Percentiles rank a stretch among this genome's conserved stretches.
These are phyloP conservation scores for Panorpa germanica DNA, from an alignment of 2,888 invertebrate species.

Conservation along the genomic window DNA sequence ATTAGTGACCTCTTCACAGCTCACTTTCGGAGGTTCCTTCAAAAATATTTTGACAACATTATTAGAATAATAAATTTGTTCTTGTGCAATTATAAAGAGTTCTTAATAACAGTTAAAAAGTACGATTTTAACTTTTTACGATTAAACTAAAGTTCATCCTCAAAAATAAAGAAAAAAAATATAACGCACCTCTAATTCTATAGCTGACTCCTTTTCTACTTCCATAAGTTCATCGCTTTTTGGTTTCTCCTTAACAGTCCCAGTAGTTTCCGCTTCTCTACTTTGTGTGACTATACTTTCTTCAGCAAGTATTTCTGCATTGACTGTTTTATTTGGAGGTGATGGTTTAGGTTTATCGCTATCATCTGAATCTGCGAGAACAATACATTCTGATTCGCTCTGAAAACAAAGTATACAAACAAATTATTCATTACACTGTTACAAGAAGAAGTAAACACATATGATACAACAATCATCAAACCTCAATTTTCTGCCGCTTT, in stretches of 20 bases:
- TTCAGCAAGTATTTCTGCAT: conserved; percentile 17
- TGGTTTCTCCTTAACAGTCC: conserved; percentile 3
- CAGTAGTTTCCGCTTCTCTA: conserved; percentile 5
- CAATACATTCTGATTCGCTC: conserved; percentile 13
- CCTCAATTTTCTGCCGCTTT: too few species aligned
- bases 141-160: too few species aligned
- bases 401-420: background rate
- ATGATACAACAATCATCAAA: background rate
- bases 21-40: conserved; percentile 6
- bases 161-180: too few species aligned
- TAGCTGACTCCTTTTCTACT: conserved; percentile 3
- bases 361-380: too few species aligned
- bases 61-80: too few species aligned
- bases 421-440: conserved; percentile 1
- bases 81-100: too few species aligned
- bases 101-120: too few species aligned
- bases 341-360: too few species aligned
- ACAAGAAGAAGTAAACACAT: background rate
- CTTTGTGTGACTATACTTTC: conserved; percentile 4
- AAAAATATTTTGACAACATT: too few species aligned
- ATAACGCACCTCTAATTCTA: too few species aligned
- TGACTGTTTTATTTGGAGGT: conserved; percentile 27
- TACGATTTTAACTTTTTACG: too few species aligned
- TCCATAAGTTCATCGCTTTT: conserved; percentile 1
- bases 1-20: conserved; percentile 6